Conservation (phyloP, 1,140 invertebrate genomes). For the Notospermus geniculatus region DNA sequence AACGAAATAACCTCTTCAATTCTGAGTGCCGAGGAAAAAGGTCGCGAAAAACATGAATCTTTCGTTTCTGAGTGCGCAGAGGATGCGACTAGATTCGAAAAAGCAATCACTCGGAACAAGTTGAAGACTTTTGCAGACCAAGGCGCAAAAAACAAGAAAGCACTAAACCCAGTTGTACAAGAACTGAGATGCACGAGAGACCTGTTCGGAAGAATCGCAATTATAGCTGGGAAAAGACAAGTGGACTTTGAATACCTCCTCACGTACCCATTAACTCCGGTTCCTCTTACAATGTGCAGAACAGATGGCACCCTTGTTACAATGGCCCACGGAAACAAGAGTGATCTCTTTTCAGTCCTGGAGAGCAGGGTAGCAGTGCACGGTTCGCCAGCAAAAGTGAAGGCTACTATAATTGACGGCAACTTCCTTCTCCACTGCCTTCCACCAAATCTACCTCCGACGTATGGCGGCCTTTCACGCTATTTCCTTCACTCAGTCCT, state of each 20-base stretch:
- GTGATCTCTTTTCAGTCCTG: neutral
- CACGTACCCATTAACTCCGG: neutral
- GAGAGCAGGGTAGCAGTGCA: neutral
- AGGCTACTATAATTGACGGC: conserved; percentile 1
- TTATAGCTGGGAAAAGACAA: conserved; percentile 4
- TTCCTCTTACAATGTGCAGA: conserved; percentile 1
- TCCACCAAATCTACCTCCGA: conserved; percentile 8
- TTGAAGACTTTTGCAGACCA: conserved; percentile 1
- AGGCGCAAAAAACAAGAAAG: conserved; percentile 1
- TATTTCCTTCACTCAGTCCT: neutral
- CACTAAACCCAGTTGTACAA: neutral
- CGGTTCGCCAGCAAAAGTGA: neutral
- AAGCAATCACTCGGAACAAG: neutral
- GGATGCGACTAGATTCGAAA: neutral
- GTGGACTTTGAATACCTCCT: neutral
- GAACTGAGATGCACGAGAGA: conserved; percentile 1
- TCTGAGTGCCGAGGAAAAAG: neutral
- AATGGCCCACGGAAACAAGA: conserved; percentile 5
- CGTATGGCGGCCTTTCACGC: neutral
- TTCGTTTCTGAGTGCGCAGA: conserved; percentile 1
- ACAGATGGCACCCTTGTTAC: neutral
- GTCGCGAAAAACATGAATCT: neutral
- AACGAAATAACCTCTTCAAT: neutral
- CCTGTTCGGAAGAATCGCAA: neutral
- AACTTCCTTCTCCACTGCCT: conserved; percentile 5